These are phyloP conservation scores for Tetramorium parvispinum DNA, from an alignment of 1,140 invertebrate genomes.

Conservation along the genomic window DNA sequence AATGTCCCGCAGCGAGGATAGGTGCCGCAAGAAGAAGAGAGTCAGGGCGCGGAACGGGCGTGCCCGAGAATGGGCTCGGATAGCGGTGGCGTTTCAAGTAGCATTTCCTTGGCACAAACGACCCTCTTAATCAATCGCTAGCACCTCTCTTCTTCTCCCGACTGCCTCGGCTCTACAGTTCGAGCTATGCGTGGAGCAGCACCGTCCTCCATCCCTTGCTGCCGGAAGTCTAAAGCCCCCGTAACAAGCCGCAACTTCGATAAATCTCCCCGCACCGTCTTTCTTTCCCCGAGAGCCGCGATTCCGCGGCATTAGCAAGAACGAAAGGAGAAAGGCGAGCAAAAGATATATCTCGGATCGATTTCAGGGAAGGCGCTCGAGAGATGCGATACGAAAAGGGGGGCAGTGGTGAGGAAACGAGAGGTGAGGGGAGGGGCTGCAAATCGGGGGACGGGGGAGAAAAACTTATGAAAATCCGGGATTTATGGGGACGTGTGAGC, in stretches of 20 bases:
- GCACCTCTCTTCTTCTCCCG: conserved; percentile 79
- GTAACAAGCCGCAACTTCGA: conserved; percentile 77
- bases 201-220: conserved; percentile 64
- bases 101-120: conserved; percentile 81
- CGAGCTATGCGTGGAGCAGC: conserved; percentile 32
- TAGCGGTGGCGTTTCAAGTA: conserved; percentile 77
- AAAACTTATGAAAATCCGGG: conserved; percentile 79
- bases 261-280: conserved; percentile 73
- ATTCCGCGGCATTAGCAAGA: conserved; percentile 47
- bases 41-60: conserved; percentile 56
- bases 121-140: conserved; percentile 84
- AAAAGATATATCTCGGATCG: conserved; percentile 54
- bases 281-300: conserved; percentile 59
- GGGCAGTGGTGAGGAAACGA: not conserved
- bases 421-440: not conserved
- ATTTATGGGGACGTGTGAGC: conserved; percentile 72
- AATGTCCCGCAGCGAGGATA: conserved; percentile 45
- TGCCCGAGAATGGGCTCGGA: conserved; percentile 66
- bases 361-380: conserved; percentile 37
- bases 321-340: conserved; percentile 40
- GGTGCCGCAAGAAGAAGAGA: conserved; percentile 62
- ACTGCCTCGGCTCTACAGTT: conserved; percentile 42
- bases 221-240: conserved; percentile 73
- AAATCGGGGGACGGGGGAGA: conserved; percentile 33
- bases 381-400: conserved; percentile 46